Base-by-base conservation (phyloP, 2,888 invertebrate genomes). In the Muschampia plurimacula region DNA sequence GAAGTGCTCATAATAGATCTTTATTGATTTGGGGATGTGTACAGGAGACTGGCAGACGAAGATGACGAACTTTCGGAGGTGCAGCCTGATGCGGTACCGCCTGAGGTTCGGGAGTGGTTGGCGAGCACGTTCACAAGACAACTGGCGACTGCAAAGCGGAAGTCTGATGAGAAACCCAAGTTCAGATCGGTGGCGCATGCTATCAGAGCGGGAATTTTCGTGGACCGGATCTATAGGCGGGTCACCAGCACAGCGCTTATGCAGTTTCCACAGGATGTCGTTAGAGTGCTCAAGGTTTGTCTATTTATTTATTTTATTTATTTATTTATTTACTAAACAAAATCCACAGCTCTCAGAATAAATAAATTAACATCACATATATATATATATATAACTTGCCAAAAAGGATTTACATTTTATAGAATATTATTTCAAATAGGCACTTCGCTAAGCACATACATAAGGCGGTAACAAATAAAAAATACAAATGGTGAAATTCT, bases 11-110 rank as follows among this genome's bases (percentile, higher is more conserved):
- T n/a, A 52, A 68, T 60, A 55, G 28, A 72, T 41, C 64, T 46
- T 68, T 36, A 68, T 73, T 49, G 7, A 13, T 41, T 12, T 78
- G 81, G 83, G 74, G 77, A 74, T 89, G 81, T 89, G 85, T 77
- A 81, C 95, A 97, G 97, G 95, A 95, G 97, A 82, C 92, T 97
- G 88, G 97, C 97, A 59, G 98, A 98, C 83, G 99, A 99, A 90
- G 99, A 99, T 89, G 99, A 99, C 90, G 99, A 99, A 90, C 93
- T 99, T 79, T 98, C 98, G 62, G 99, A 99, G 90, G 99, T 99
- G 72, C 98, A 99, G 85, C 98, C 99, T 70, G 99, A 99, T 88
- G 98, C 98, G 12, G 99, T 99, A 67, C 99, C 99, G 57, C 98
- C 97, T 74, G 99, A 99, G 90, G 99, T 99, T 60, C 96, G 99